Base-by-base conservation (phyloP, 2,888 invertebrate species). In the Apamea sordens region DNA sequence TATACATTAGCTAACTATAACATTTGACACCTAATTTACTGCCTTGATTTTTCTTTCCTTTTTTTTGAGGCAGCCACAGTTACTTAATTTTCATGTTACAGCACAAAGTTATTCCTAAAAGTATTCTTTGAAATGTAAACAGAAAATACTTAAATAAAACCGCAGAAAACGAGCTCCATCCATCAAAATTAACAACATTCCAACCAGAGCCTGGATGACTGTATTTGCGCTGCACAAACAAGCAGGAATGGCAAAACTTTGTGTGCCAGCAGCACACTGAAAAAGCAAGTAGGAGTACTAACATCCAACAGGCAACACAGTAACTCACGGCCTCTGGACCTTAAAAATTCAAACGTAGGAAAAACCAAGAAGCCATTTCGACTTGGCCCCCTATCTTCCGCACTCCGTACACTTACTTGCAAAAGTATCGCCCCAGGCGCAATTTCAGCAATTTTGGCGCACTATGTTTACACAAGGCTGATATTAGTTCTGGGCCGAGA, bases 401-500 rank as follows among this genome's bases (percentile, higher is more conserved):
- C 50, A 53, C 65, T 61, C 32, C 75, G 76, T 91, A 90, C 86
- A 91, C 90, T 87, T 85, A 84, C 86, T 86, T 85, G 89, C 90
- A 90, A 90, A 90, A 92, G 89, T 91, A 91, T 89, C 84, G 90
- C 89, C 80, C 76, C 76, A 84, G 84, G 90, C 90, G 91, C 90
- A 91, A 90, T 92, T 91, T 87, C 90, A 90, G 90, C 92, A 90
- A 92, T 93, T 93, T 92, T 85, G 89, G 90, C 87, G 88, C 88
- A 89, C 89, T 90, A 84, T 90, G 92, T 94, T 92, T 93, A 90
- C 90, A 89, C 89, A 90, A 89, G 88, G 86, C 88, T 90, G 92
- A 93, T 94, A 94, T 94, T 93, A 94, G 93, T 92, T 93, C 89
- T 90, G 89, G 89, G 89, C 87, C 91, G 89, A 90, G 90, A 90